A percentile compares a stretch with the other conserved stretches of the same genome.
These are phyloP conservation scores for Calcarius lapponicus DNA, from an alignment of 2,797 vertebrate genomes.

Conservation along the genomic window DNA sequence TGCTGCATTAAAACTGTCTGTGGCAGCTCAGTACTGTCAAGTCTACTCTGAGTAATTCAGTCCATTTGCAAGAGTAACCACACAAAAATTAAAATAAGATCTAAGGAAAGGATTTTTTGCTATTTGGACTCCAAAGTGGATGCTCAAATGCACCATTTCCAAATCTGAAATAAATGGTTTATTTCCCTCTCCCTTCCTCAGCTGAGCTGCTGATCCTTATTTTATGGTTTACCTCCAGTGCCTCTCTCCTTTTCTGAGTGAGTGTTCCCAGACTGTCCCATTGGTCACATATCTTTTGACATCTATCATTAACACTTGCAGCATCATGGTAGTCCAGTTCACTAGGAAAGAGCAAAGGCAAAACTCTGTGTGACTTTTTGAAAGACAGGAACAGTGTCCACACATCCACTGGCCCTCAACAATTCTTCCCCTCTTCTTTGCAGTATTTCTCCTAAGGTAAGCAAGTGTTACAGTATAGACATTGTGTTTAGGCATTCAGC, in stretches of 20 bases:
- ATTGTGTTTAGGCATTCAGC: neutral
- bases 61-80: neutral
- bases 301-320: conserved; percentile 91
- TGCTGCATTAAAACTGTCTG: neutral
- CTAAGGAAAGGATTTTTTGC: neutral
- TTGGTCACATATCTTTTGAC: conserved; percentile 97
- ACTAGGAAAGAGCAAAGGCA: conserved; percentile 73
- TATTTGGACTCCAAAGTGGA: neutral
- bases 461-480: neutral
- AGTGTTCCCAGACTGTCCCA: conserved; percentile 96
- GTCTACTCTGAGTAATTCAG: neutral
- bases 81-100: neutral
- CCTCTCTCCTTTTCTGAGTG: conserved; percentile 95
- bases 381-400: neutral
- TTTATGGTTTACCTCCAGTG: conserved; percentile 84
- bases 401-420: neutral
- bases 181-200: neutral
- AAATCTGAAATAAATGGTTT: neutral
- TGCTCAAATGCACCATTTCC: neutral
- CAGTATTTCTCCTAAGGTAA: neutral
- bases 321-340: conserved; percentile 95
- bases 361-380: neutral
- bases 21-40: neutral
- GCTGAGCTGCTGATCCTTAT: neutral
- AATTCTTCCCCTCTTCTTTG: neutral